A percentile compares a stretch with the other conserved stretches of the same genome.
phyloP scores from a whole-genome alignment of 1,140 invertebrate genomes.

The Phthorimaea operculella region DNA sequence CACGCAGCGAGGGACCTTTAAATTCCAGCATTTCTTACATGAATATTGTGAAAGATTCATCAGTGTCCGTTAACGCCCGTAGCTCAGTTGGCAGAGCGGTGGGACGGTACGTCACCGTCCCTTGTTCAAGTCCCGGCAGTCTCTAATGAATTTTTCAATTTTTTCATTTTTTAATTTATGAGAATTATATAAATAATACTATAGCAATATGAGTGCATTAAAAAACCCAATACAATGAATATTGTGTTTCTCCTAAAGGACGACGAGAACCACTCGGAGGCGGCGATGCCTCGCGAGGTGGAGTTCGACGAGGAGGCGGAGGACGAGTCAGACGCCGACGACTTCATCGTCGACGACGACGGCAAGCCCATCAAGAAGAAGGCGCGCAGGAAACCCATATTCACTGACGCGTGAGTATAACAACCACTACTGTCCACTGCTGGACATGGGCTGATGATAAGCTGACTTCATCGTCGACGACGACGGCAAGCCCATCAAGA shows the following conservation, averaged over 20 bases:
- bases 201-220: no score
- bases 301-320: conserved; percentile 81
- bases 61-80: no score
- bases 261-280: conserved; percentile 80
- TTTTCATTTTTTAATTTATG: no score
- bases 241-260: conserved; percentile 69
- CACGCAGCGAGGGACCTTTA: no score
- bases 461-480: conserved; percentile 99
- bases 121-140: no score
- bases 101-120: no score
- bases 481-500: conserved; percentile 90
- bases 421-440: neutral
- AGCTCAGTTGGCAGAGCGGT: no score
- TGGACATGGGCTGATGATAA: neutral
- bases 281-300: conserved; percentile 72
- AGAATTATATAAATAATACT: no score
- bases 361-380: conserved; percentile 90
- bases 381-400: conserved; percentile 85
- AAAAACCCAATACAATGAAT: no score
- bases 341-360: conserved; percentile 98
- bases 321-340: conserved; percentile 91
- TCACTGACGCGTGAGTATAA: conserved; percentile 86
- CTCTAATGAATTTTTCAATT: no score
- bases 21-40: no score
- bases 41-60: no score